Evolutionary conservation across 1,140 invertebrate genomes (phyloP).

Genomic region (Pentalonia nigronervosa): DNA sequence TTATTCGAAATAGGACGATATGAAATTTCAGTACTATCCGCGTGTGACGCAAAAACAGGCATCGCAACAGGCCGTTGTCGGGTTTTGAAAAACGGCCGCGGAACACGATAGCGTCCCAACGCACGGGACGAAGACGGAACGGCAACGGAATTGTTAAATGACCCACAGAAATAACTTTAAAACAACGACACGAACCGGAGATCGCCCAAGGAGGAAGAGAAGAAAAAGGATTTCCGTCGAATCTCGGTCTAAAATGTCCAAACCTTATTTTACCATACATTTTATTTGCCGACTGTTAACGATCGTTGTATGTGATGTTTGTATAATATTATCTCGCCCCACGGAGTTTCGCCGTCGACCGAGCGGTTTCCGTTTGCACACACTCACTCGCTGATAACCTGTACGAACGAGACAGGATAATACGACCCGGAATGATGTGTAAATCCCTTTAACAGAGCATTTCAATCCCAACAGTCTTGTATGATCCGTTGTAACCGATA

Average conservation of each 20-base stretch:
- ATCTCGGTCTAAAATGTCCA: conserved; percentile 11
- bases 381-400: neutral
- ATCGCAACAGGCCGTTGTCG: conserved; percentile 24
- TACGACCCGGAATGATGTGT: neutral
- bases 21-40: neutral
- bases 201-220: neutral
- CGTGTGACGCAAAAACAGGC: neutral
- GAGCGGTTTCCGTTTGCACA: neutral
- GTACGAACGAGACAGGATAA: neutral
- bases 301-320: too few relatives aligned
- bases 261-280: neutral
- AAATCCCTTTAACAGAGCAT: neutral
- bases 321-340: neutral
- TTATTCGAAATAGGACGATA: neutral
- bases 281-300: neutral
- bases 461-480: neutral
- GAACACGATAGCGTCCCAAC: neutral
- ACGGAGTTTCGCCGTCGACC: neutral
- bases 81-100: neutral
- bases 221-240: neutral
- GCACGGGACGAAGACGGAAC: neutral
- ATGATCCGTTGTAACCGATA: neutral
- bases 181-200: neutral
- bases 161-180: neutral
- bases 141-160: neutral